Evolutionary conservation across 1,140 invertebrate species (phyloP), one percentile per base, ranked within the genome.

Genomic region (Calycopis cecrops): DNA sequence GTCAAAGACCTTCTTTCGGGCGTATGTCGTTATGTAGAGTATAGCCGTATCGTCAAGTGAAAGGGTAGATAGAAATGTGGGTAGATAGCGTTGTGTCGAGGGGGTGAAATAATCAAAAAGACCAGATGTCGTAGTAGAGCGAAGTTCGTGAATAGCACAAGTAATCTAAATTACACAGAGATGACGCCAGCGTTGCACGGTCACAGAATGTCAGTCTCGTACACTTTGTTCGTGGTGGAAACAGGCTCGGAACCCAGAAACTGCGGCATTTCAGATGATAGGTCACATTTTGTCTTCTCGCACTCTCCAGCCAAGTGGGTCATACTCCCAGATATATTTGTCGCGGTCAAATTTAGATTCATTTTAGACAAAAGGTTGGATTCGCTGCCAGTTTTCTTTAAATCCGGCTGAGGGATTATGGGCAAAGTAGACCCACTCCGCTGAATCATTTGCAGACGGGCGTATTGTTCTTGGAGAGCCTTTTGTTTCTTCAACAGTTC

Each of bases 331-430:
- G 83, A 88, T 21, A 77, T 76, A 35, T 63, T 74, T 9, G 79
- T 74, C 0, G 78, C 74, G 11, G 91, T 89, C 59, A 94, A 77
- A 49, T 92, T 92, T 4, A 94, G 79, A 3, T 94, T 94, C 90
- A 96, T 93, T 73, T 96, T 96, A n/a, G 92, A 92, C 14, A 96
- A 82, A 3, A 97, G 85, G 77, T 97, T 97, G 17, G 94, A 94
- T 74, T 97, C 95, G 65, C 93, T 95, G n/a, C 95, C 95, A 0
- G 94, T 96, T 73, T 96, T 96, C 79, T 97, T 96, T 4, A 96
- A 81, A 53, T 90, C 90, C 61, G 90, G 90, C 40, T 91, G 90
- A 11, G 91, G 89, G 14, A 90, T 87, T 14, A 91, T 90, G 48
- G 91, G 91, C 34, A 91, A 76, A 0, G 91, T 90, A 1, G 93